Percentiles rank a stretch among this genome's conserved stretches.
Conservation (phyloP, 1,140 invertebrate species). For the Oreohelix idahoensis region DNA sequence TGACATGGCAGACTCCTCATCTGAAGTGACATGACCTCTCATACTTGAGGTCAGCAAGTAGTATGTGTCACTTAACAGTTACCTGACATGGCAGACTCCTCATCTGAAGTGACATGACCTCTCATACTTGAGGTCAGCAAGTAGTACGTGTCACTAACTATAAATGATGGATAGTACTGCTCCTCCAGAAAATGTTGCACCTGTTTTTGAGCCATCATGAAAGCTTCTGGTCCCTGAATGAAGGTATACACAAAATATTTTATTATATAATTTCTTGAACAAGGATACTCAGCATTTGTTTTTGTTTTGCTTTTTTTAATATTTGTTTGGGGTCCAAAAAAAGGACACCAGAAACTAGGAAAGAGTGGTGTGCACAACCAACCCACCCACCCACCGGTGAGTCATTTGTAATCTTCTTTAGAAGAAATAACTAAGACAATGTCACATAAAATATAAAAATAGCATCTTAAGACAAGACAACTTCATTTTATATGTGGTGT, state of each 20-base stretch:
- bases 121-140: slow-evolving; percentile 69
- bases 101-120: slow-evolving; percentile 26
- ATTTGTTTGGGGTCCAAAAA: too few species aligned
- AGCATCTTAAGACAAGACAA: too few species aligned
- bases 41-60: slow-evolving; percentile 74
- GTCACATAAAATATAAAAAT: too few species aligned
- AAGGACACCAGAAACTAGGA: too few species aligned
- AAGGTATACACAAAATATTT: slow-evolving; percentile 22
- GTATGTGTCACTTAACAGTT: slow-evolving; percentile 82
- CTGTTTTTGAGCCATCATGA: slow-evolving; percentile 87
- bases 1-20: slow-evolving; percentile 17
- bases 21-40: slow-evolving; percentile 37
- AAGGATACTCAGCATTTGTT: too few species aligned
- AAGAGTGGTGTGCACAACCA: too few species aligned
- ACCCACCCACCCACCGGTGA: too few species aligned
- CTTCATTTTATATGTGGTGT: too few species aligned
- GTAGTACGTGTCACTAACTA: slow-evolving; percentile 88
- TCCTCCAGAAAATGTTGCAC: slow-evolving; percentile 86
- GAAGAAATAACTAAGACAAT: too few species aligned
- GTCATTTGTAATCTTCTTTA: too few species aligned
- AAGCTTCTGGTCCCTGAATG: slow-evolving; percentile 84
- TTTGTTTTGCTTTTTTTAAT: too few species aligned
- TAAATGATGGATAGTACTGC: slow-evolving; percentile 90
- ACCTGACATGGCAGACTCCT: slow-evolving; percentile 22
- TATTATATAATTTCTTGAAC: too few species aligned